phyloP scores from a whole-genome alignment of 2,888 invertebrate species.

The Acholoe squamosa region DNA sequence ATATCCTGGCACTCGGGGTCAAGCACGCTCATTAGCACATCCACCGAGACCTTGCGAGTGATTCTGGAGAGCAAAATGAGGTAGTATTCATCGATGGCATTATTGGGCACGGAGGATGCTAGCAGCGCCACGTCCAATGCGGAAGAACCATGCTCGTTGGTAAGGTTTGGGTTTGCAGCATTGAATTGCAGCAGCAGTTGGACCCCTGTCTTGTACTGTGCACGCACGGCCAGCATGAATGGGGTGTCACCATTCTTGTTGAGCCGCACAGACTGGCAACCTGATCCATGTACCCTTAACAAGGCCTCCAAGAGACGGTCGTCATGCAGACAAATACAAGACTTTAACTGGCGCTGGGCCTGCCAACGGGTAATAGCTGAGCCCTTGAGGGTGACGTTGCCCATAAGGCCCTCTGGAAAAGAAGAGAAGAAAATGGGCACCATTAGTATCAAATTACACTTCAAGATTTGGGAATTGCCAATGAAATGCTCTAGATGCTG shows the following conservation, averaged over 20 bases:
- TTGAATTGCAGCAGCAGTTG: not conserved
- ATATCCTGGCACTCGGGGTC: not conserved
- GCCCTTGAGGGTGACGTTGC: not conserved
- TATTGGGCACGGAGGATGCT: not conserved
- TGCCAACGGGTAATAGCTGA: not conserved
- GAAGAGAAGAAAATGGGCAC: not conserved
- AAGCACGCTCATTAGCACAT: not conserved
- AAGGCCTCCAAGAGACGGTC: not conserved
- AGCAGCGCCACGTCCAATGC: slow-evolving; percentile 18
- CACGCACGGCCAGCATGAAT: not conserved
- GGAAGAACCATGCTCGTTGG: not conserved
- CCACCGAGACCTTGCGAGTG: not conserved
- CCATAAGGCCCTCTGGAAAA: not conserved
- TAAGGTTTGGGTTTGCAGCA: slow-evolving; percentile 9
- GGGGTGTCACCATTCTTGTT: slow-evolving; percentile 9
- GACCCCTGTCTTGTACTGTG: not conserved
- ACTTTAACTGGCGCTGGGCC: not conserved
- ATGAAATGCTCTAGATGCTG: too few species aligned
- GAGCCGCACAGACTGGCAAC: not conserved
- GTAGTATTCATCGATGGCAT: not conserved
- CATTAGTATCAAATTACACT: too few species aligned
- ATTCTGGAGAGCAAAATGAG: not conserved
- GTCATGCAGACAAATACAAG: not conserved
- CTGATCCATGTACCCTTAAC: not conserved
- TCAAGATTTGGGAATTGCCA: too few species aligned